Evolutionary conservation across 2,888 invertebrate species (phyloP).

Genomic region (Ferrisia virgata): DNA sequence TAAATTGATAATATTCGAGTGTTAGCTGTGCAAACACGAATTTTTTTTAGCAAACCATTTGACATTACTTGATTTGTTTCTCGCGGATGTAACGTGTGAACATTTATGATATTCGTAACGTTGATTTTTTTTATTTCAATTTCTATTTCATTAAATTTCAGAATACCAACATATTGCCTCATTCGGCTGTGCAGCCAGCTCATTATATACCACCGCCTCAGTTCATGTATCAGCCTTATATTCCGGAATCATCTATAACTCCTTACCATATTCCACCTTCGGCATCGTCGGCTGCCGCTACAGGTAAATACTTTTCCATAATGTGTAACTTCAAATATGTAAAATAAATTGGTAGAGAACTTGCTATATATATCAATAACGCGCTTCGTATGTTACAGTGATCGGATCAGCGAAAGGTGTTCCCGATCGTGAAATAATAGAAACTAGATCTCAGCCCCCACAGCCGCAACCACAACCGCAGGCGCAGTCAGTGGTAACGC

Average conservation of each 20-base stretch:
- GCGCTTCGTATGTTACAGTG: not conserved
- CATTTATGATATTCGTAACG: not conserved
- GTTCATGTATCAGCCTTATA: constrained; percentile 57
- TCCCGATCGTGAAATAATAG: constrained; percentile 30
- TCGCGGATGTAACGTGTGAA: not conserved
- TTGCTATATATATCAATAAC: not conserved
- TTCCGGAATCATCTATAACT: constrained; percentile 54
- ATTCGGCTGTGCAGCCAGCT: constrained; percentile 52
- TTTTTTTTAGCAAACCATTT: not conserved
- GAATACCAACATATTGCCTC: constrained; percentile 13
- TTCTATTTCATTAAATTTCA: not conserved
- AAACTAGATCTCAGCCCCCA: not conserved
- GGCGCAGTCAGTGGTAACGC: not conserved
- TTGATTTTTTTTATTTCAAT: not conserved
- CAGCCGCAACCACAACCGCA: not conserved
- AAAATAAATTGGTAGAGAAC: not conserved
- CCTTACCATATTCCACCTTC: constrained; percentile 30
- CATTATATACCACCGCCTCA: constrained; percentile 61
- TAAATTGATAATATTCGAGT: not conserved
- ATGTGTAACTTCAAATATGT: not conserved
- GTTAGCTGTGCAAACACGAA: not conserved
- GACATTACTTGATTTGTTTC: not conserved
- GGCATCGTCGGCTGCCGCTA: not conserved
- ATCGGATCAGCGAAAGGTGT: constrained; percentile 23
- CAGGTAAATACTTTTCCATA: constrained; percentile 27